Evolutionary conservation across 2,888 invertebrate species (phyloP).

Genomic region (Adela reaumurella): DNA sequence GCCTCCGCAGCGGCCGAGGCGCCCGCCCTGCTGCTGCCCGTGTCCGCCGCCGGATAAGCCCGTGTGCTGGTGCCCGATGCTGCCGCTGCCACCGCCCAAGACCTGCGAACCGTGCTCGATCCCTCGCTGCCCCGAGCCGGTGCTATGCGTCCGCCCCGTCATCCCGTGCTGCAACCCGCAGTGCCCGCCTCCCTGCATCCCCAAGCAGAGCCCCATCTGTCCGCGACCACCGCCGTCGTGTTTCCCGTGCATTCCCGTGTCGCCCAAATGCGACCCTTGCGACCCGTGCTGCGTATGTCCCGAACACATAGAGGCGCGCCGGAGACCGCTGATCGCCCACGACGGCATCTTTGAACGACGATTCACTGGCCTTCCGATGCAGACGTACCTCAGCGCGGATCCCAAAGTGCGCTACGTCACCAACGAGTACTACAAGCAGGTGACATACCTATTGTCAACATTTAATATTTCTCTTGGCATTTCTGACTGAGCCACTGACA

Average conservation of each 20-base stretch:
- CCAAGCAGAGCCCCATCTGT: slow-evolving; percentile 44
- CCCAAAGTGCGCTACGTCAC: slow-evolving; percentile 32
- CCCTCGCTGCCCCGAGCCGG: slow-evolving; percentile 37
- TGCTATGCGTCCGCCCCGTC: slow-evolving; percentile 38
- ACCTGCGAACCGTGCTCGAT: slow-evolving; percentile 41
- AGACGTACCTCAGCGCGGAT: slow-evolving; percentile 23
- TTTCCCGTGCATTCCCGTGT: slow-evolving; percentile 47
- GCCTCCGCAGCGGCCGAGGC: slow-evolving; percentile 34
- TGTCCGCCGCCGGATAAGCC: slow-evolving; percentile 28
- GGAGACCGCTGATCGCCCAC: slow-evolving; percentile 57
- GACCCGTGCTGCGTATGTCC: slow-evolving; percentile 16
- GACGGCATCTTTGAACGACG: slow-evolving; percentile 44
- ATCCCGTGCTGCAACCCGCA: slow-evolving; percentile 46
- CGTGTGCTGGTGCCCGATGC: slow-evolving; percentile 36
- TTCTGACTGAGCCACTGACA: too few species aligned
- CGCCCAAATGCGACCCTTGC: slow-evolving; percentile 40
- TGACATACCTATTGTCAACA: slow-evolving; percentile 10
- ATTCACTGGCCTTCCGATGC: slow-evolving; percentile 26
- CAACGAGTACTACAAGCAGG: slow-evolving; percentile 31
- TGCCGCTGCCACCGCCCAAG: slow-evolving; percentile 41
- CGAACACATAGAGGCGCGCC: too few species aligned
- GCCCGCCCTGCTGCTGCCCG: slow-evolving; percentile 27
- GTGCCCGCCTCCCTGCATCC: slow-evolving; percentile 50
- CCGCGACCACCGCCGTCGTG: slow-evolving; percentile 38
- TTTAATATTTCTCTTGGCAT: not conserved